These are phyloP conservation scores for Bilobella aurantiaca DNA, from an alignment of 1,140 invertebrate species.

Conservation along the genomic window DNA sequence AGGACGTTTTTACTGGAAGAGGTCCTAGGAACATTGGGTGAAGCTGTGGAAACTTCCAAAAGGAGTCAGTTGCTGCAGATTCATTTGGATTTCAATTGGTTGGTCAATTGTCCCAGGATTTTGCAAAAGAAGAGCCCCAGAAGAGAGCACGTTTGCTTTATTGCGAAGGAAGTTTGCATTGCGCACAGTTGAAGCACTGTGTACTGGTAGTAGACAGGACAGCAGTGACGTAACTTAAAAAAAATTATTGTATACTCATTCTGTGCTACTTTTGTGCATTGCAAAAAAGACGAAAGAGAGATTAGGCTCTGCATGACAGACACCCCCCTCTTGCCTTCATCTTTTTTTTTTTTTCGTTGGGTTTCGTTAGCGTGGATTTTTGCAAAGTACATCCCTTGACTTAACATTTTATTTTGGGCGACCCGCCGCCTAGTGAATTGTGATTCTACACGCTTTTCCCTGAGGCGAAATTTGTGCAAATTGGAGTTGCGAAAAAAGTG, in stretches of 20 bases:
- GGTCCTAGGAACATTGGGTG: slow-evolving; percentile 30
- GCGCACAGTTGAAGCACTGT: too few relatives aligned
- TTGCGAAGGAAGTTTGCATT: slow-evolving; percentile 27
- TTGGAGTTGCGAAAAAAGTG: neutral
- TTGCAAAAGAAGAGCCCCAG: neutral
- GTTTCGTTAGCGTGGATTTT: too few relatives aligned
- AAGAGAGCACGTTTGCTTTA: slow-evolving; percentile 26
- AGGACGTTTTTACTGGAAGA: slow-evolving; percentile 21
- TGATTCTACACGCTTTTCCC: slow-evolving; percentile 24
- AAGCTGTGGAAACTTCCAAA: too few relatives aligned
- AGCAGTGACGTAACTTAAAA: slow-evolving; percentile 33
- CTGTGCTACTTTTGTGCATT: slow-evolving; percentile 38
- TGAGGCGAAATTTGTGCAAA: too few relatives aligned
- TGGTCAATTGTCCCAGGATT: neutral
- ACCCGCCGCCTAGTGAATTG: too few relatives aligned
- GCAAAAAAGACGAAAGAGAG: slow-evolving; percentile 24
- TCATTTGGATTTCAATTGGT: neutral
- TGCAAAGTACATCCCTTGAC: too few relatives aligned
- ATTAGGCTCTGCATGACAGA: slow-evolving; percentile 36
- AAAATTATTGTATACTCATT: slow-evolving; percentile 14
- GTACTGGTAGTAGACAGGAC: neutral
- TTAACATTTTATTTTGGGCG: too few relatives aligned
- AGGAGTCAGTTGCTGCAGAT: neutral
- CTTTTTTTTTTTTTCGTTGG: slow-evolving; percentile 23
- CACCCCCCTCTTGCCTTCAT: slow-evolving; percentile 39